Evolutionary conservation across 2,797 vertebrate species (phyloP).

Genomic region (Toxotes lorentzi): DNA sequence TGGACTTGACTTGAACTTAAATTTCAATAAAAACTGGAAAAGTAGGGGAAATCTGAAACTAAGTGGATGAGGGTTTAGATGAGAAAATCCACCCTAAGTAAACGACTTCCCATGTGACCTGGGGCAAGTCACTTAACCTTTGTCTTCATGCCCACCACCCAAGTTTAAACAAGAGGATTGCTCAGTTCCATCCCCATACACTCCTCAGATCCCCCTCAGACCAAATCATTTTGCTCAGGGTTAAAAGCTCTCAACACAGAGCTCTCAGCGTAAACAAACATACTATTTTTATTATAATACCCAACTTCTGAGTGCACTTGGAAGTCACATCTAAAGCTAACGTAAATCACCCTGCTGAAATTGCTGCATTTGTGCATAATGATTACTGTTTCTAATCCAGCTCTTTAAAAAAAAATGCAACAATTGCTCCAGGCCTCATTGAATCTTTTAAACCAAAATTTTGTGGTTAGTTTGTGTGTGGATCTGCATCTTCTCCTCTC

Average conservation of each 20-base stretch:
- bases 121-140: conserved; percentile 88
- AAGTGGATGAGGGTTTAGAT: conserved; percentile 77
- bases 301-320: not conserved
- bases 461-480: not conserved
- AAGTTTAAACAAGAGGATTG: conserved; percentile 83
- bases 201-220: conserved; percentile 72
- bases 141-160: conserved; percentile 80
- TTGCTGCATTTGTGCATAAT: not conserved
- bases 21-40: too few species aligned
- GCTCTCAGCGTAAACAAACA: conserved; percentile 67
- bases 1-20: too few species aligned
- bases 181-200: conserved; percentile 77
- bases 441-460: not conserved
- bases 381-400: not conserved
- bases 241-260: conserved; percentile 71
- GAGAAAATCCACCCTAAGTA: conserved; percentile 83
- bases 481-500: not conserved
- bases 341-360: not conserved
- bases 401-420: not conserved
- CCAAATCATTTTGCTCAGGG: conserved; percentile 77
- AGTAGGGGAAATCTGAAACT: not conserved
- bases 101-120: conserved; percentile 85
- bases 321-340: conserved; percentile 7
- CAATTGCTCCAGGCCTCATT: not conserved
- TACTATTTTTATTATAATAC: conserved; percentile 28